These are phyloP conservation scores for Pterostichus niger DNA, from an alignment of 2,888 invertebrate species.

Conservation along the genomic window DNA sequence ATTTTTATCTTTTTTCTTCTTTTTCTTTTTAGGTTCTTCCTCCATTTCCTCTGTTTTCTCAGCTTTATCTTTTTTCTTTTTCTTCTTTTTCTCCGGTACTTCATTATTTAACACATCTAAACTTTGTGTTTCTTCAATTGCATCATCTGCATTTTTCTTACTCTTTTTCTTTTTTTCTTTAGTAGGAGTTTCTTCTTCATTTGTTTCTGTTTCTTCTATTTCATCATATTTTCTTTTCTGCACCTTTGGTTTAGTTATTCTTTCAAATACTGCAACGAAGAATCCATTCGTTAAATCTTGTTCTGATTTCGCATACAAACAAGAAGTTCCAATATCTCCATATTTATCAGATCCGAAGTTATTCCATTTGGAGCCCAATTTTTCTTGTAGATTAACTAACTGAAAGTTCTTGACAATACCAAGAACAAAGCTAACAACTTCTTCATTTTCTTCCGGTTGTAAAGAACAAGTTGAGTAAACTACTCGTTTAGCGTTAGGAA, in stretches of 20 bases:
- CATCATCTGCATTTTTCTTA: too few species aligned
- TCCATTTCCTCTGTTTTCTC: slow-evolving; percentile 65
- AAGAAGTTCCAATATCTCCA: slow-evolving; percentile 84
- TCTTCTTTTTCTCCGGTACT: not conserved
- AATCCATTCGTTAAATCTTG: slow-evolving; percentile 94
- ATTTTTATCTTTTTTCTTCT: not conserved
- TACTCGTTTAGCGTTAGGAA: slow-evolving; percentile 90
- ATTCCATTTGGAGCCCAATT: slow-evolving; percentile 83
- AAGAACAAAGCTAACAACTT: slow-evolving; percentile 88
- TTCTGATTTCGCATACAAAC: slow-evolving; percentile 88
- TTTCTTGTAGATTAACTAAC: slow-evolving; percentile 81
- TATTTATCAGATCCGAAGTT: slow-evolving; percentile 84
- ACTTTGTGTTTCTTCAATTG: slow-evolving; percentile 30
- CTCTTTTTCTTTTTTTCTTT: slow-evolving; percentile 55
- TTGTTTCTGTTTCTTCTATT: not conserved
- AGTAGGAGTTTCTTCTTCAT: not conserved
- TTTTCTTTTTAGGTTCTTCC: slow-evolving; percentile 5
- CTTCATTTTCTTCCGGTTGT: slow-evolving; percentile 94
- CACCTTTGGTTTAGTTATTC: slow-evolving; percentile 73
- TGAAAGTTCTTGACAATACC: slow-evolving; percentile 81
- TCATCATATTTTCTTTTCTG: slow-evolving; percentile 8
- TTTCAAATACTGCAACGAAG: slow-evolving; percentile 94
- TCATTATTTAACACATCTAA: not conserved
- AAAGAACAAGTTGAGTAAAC: slow-evolving; percentile 98
- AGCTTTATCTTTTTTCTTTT: slow-evolving; percentile 49